These are phyloP conservation scores for Onychostoma macrolepis DNA, from an alignment of 2,113 vertebrate species.

Conservation along the genomic window DNA sequence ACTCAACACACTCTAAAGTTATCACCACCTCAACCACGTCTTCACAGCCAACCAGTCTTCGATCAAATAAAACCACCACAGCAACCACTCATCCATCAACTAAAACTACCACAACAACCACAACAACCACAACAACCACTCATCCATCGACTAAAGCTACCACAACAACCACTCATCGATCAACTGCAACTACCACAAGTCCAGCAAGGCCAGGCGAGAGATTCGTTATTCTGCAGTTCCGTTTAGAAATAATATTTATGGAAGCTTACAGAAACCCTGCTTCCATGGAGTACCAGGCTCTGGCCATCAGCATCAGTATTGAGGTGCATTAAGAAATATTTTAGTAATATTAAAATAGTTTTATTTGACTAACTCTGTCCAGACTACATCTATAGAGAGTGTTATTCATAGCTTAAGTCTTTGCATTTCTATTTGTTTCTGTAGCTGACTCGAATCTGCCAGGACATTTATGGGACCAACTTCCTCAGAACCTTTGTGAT, in stretches of 20 bases:
- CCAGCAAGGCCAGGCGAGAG: not conserved
- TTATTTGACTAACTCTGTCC: not conserved
- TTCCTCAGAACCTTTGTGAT: not conserved
- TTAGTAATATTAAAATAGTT: no score
- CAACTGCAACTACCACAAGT: not conserved
- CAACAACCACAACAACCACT: no score
- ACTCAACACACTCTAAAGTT: not conserved
- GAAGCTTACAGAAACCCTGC: not conserved
- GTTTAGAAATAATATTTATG: not conserved
- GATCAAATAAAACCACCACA: no score
- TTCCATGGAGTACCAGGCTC: not conserved
- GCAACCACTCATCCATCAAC: no score
- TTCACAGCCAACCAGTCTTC: not conserved
- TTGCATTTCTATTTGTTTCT: no score
- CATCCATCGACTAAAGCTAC: no score
- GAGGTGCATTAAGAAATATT: not conserved
- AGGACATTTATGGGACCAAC: no score
- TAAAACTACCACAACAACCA: no score
- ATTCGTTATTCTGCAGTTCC: constrained; percentile 4
- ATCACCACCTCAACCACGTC: not conserved
- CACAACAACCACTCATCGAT: no score
- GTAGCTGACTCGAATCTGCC: no score
- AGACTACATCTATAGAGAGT: no score
- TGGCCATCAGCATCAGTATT: not conserved
- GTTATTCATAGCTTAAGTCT: no score